Conservation (phyloP, 2,888 invertebrate species). For the Cotesia congregata region DNA sequence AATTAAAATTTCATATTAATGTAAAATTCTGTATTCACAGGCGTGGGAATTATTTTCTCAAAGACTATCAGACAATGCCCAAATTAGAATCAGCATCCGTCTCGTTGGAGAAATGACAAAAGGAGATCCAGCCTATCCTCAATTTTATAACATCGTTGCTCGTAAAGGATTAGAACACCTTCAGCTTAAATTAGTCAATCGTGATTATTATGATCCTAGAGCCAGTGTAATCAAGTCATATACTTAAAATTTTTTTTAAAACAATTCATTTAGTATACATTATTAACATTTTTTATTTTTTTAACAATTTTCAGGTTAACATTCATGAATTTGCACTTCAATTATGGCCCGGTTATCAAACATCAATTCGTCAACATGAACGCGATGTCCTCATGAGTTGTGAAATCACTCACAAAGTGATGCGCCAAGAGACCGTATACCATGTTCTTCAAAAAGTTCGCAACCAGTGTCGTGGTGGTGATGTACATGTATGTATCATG, state of each 20-base stretch:
- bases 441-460: conserved; percentile 75
- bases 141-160: conserved; percentile 84
- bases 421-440: conserved; percentile 82
- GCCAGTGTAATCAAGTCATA: conserved; percentile 73
- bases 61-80: conserved; percentile 72
- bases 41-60: conserved; percentile 8
- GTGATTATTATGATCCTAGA: conserved; percentile 81
- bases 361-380: conserved; percentile 89
- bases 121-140: conserved; percentile 80
- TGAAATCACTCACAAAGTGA: conserved; percentile 87
- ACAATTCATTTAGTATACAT: neutral
- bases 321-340: conserved; percentile 78
- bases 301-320: conserved; percentile 71
- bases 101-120: conserved; percentile 76
- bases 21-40: neutral
- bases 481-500: conserved; percentile 69
- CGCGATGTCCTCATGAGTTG: conserved; percentile 80
- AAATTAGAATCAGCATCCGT: conserved; percentile 74
- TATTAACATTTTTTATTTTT: neutral
- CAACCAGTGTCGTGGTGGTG: conserved; percentile 68
- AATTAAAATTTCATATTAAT: conserved; percentile 54
- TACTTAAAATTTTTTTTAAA: neutral
- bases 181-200: conserved; percentile 78
- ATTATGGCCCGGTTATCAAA: conserved; percentile 88
- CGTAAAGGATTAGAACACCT: conserved; percentile 78